A percentile compares a stretch with the other conserved stretches of the same genome.
Conservation (phyloP, 2,888 invertebrate species). For the Lycia hirtaria region DNA sequence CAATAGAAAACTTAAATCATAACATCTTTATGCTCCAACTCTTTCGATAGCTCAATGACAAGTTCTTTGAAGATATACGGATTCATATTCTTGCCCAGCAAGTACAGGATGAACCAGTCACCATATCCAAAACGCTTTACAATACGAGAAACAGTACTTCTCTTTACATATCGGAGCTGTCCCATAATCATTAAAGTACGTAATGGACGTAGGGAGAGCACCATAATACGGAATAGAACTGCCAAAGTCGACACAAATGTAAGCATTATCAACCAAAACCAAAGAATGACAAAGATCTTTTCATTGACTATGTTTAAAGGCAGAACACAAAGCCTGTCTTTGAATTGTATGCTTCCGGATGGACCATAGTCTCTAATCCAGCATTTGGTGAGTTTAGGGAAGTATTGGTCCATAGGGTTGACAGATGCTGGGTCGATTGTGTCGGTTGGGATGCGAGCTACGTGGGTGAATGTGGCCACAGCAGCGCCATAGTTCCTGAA, state of each 20-base stretch:
- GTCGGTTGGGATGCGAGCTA: conserved; percentile 59
- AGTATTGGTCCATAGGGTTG: conserved; percentile 88
- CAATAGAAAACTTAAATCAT: conserved; percentile 54
- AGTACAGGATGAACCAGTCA: conserved; percentile 92
- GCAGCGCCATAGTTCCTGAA: conserved; percentile 87
- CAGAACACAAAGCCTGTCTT: conserved; percentile 89
- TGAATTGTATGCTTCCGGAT: conserved; percentile 82
- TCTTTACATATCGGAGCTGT: conserved; percentile 83
- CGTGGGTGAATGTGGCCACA: conserved; percentile 75
- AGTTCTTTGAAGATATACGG: conserved; percentile 88
- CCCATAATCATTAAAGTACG: conserved; percentile 87
- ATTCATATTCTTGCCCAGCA: conserved; percentile 91
- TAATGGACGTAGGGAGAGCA: conserved; percentile 84
- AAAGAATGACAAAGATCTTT: conserved; percentile 90
- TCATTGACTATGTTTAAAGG: conserved; percentile 92
- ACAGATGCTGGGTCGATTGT: conserved; percentile 67
- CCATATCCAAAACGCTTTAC: conserved; percentile 86
- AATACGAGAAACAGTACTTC: conserved; percentile 80
- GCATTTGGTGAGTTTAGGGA: conserved; percentile 89
- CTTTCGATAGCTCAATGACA: conserved; percentile 80
- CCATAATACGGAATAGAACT: conserved; percentile 87
- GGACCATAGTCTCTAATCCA: conserved; percentile 85
- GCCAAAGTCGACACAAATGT: conserved; percentile 86
- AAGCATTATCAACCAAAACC: conserved; percentile 90
- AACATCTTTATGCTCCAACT: conserved; percentile 63